phyloP scores from a whole-genome alignment of 1,140 invertebrate species.

The Pollicipes pollicipes region DNA sequence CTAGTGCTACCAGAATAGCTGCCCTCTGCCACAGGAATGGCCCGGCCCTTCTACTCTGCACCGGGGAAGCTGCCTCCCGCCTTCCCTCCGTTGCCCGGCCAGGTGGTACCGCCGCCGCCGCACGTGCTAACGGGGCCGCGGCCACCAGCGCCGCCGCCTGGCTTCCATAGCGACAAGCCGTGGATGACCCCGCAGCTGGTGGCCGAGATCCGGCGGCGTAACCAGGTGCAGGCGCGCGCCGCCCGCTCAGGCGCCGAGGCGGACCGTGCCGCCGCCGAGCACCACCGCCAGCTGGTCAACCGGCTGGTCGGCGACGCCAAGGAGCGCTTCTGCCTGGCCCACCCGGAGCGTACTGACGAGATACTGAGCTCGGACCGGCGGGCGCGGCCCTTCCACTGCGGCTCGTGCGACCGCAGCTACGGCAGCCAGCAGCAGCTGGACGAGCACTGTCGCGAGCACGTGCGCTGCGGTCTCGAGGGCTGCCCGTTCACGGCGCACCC shows the following conservation, averaged over 20 bases:
- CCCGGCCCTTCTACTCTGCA: too few species aligned
- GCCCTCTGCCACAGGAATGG: too few species aligned
- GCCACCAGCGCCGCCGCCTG: too few species aligned
- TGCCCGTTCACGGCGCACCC: slow-evolving; percentile 60
- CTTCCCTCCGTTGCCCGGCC: too few species aligned
- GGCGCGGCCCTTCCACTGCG: not conserved
- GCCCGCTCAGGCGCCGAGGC: not conserved
- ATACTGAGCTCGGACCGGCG: slow-evolving; percentile 39
- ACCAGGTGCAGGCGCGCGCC: not conserved
- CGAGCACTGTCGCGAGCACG: slow-evolving; percentile 47
- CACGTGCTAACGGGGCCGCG: too few species aligned
- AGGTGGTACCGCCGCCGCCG: too few species aligned
- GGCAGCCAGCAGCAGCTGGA: slow-evolving; percentile 35
- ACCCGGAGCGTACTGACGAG: not conserved
- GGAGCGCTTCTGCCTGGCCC: not conserved
- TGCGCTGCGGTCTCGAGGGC: slow-evolving; percentile 44
- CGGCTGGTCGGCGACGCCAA: not conserved
- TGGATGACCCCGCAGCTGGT: not conserved
- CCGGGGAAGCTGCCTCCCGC: too few species aligned
- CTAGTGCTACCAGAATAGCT: too few species aligned
- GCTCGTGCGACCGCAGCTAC: slow-evolving; percentile 49
- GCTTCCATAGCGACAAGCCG: not conserved
- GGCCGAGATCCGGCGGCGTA: not conserved
- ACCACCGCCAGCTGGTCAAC: not conserved
- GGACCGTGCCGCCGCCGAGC: not conserved